Base-by-base conservation (phyloP, 2,797 vertebrate genomes). In the Gymnocypris eckloni region DNA sequence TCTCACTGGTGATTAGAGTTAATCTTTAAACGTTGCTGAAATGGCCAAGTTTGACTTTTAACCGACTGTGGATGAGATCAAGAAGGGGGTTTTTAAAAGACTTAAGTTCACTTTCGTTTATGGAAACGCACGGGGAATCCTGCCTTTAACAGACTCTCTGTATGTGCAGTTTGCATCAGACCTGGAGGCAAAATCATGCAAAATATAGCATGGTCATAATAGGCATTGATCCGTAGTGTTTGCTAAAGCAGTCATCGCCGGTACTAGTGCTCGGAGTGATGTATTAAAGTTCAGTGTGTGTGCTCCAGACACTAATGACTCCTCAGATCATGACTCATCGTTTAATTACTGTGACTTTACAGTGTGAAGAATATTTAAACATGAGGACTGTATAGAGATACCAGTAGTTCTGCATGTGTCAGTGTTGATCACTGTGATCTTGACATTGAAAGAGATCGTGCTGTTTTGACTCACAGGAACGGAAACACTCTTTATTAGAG, bases 11-110 rank as follows among this genome's bases (percentile, higher is more conserved):
- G 75, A 70, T 56, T 59, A 66, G 71, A 71, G 83, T 79, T 79
- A 79, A 71, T 79, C 64, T 79, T 79, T 85, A 71, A 85, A 70
- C 52, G 4, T 43, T 71, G 48, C 7, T 56, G 52, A 59, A 72
- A 28, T 28, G 28, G 25, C 61, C 3, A 13, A 37, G 43, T 56
- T 6, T 69, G 76, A 71, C 75, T 59, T 79, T 28, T 78, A 43
- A 43, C 45, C 1, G 4, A 15, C 61, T 43, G 61, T 43, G 48
- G 11, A 78, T 59, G 33, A 37, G 48, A 71, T 61, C 50, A 22
- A 56, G 18, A 61, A 78, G 33, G 45, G 22, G 28, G 41, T 76
- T 84, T 84, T 64, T 48, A 28, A 16, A 12, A n/a, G 81, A 61
- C 80, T 67, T 37, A 6, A 33, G 37, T 41, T 79, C n/a, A 2